Evolutionary conservation across 2,797 vertebrate genomes (phyloP).

Genomic region (Vultur gryphus): DNA sequence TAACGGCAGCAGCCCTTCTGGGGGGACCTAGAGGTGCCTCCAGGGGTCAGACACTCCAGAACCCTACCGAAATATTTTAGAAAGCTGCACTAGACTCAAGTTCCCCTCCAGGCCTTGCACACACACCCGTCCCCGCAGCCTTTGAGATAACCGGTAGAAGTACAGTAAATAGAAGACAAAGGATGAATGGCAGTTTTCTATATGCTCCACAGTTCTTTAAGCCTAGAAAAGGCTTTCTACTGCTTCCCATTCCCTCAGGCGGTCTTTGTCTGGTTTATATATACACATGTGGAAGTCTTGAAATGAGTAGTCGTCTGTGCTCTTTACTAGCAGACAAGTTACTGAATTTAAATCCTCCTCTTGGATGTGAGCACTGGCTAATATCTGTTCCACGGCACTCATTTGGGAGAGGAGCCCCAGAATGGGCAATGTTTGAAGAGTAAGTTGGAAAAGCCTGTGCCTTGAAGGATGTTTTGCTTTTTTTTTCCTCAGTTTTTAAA

Average conservation of each 20-base stretch:
- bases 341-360: not conserved
- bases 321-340: not conserved
- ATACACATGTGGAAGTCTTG: not conserved
- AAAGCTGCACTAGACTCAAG: not conserved
- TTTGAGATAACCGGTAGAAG: not conserved
- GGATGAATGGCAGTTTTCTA: not conserved
- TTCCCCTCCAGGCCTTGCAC: not conserved
- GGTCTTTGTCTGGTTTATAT: not conserved
- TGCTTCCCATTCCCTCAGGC: not conserved
- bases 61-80: not conserved
- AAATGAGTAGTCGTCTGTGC: not conserved
- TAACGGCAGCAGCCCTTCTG: not conserved
- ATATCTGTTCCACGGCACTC: not conserved
- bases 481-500: not conserved
- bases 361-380: not conserved
- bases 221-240: not conserved
- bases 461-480: not conserved
- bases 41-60: not conserved
- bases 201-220: not conserved
- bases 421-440: not conserved
- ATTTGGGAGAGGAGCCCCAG: not conserved
- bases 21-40: not conserved
- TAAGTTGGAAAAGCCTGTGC: not conserved
- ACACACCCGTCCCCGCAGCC: rapidly evolving
- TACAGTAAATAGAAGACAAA: not conserved